Conservation (phyloP, 23 tunicate genomes). For the Halocynthia roretzi region DNA sequence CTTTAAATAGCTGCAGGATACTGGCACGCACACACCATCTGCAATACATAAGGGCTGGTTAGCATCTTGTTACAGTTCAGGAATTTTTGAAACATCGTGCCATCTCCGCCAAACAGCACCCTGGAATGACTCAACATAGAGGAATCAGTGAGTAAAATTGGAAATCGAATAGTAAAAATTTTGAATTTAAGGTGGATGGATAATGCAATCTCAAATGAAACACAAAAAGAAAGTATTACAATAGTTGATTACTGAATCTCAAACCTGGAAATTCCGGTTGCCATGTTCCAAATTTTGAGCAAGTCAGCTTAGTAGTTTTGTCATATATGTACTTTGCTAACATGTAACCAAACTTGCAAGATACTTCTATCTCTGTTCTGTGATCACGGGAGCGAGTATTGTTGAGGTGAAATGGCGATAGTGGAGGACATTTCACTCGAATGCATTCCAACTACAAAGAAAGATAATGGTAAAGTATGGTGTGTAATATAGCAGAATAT, state of each 20-base stretch:
- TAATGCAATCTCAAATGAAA: neutral
- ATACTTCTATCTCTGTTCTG: constrained; percentile 19
- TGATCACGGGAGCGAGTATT: neutral
- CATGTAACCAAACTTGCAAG: constrained; percentile 23
- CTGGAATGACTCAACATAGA: neutral
- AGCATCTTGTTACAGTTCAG: neutral
- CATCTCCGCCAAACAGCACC: neutral
- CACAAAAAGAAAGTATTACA: neutral
- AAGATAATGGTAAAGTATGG: neutral
- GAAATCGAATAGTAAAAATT: neutral
- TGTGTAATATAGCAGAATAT: too few relatives aligned
- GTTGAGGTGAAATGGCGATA: constrained; percentile 11
- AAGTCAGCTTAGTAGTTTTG: constrained; percentile 16
- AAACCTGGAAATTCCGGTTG: neutral
- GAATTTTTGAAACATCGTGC: too few relatives aligned
- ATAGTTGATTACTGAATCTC: neutral
- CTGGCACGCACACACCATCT: constrained; percentile 17
- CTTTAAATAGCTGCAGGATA: neutral
- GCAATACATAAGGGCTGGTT: neutral
- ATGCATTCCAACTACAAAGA: constrained; percentile 9
- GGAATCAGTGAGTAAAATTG: neutral
- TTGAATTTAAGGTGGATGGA: too few relatives aligned
- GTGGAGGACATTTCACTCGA: constrained; percentile 11
- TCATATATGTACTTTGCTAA: neutral
- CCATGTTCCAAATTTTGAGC: constrained; percentile 20